Evolutionary conservation across 2,113 vertebrate species (phyloP).

Genomic region (Junco hyemalis): DNA sequence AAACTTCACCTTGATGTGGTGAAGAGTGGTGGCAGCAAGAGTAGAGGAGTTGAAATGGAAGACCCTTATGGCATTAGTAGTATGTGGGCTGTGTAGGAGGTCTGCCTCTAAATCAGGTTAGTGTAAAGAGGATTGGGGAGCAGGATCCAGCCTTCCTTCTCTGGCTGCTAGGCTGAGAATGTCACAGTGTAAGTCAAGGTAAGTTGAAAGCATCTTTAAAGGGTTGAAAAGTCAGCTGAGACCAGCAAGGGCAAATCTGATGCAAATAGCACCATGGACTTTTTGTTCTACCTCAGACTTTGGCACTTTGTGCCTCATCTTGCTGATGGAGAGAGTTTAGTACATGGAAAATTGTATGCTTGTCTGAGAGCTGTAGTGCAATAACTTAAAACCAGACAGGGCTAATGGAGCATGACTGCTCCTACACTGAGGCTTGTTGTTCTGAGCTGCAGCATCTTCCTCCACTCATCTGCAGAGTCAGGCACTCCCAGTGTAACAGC

Average conservation of each 20-base stretch:
- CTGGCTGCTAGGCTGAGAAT: neutral
- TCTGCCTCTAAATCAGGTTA: neutral
- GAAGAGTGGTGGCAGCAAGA: neutral
- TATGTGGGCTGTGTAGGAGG: neutral
- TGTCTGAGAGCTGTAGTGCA: constrained; percentile 21
- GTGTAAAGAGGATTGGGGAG: neutral
- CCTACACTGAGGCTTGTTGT: neutral
- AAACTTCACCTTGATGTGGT: neutral
- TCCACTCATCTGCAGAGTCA: neutral
- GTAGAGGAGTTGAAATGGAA: neutral
- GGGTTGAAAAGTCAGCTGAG: neutral
- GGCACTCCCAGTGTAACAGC: neutral
- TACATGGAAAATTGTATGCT: constrained; percentile 8
- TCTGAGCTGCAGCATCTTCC: neutral
- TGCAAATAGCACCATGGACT: neutral
- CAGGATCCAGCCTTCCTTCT: neutral
- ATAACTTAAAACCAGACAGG: constrained; percentile 30
- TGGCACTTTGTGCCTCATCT: neutral
- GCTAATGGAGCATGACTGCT: constrained; percentile 19
- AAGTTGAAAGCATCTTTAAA: neutral
- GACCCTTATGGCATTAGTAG: neutral
- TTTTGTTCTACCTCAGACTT: neutral
- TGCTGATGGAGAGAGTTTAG: neutral
- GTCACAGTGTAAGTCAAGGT: neutral
- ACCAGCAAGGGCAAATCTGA: neutral